These are phyloP conservation scores for Sceloporus undulatus DNA, from an alignment of 2,113 vertebrate species.

Conservation along the genomic window DNA sequence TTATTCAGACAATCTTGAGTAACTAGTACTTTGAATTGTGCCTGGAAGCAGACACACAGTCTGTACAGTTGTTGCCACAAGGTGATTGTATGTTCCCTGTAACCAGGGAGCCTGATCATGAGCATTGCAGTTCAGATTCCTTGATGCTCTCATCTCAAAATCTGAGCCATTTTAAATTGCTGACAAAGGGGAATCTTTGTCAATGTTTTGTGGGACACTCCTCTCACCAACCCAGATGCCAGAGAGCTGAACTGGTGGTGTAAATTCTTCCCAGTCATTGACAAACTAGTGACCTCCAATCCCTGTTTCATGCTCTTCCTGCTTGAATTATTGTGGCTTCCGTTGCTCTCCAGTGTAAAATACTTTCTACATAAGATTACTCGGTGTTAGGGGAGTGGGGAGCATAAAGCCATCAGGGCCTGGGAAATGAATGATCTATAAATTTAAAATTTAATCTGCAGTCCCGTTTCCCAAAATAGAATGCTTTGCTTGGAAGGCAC, in stretches of 20 bases:
- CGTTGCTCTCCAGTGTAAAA: conserved; percentile 45
- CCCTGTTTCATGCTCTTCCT: background rate
- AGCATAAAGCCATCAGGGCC: conserved; percentile 46
- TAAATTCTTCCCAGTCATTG: background rate
- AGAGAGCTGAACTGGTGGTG: background rate
- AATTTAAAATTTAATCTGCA: conserved; percentile 63
- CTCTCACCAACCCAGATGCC: too few relatives aligned
- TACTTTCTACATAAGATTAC: conserved; percentile 53
- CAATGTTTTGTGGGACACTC: background rate
- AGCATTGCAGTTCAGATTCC: too few relatives aligned
- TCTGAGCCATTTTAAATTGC: too few relatives aligned
- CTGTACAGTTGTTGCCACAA: too few relatives aligned
- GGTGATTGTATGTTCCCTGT: too few relatives aligned
- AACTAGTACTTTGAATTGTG: too few relatives aligned
- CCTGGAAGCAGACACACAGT: too few relatives aligned
- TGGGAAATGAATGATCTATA: conserved; percentile 47
- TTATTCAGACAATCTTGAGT: too few relatives aligned
- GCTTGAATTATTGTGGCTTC: background rate
- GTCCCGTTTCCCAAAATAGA: conserved; percentile 47
- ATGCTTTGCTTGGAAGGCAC: conserved; percentile 54
- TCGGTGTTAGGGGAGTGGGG: conserved; percentile 18
- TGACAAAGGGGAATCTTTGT: too few relatives aligned
- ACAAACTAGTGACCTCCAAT: background rate
- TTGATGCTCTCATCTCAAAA: too few relatives aligned
- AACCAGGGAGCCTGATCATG: too few relatives aligned